phyloP scores from a whole-genome alignment of 2,113 vertebrate genomes.

The Catharus bicknelli region DNA sequence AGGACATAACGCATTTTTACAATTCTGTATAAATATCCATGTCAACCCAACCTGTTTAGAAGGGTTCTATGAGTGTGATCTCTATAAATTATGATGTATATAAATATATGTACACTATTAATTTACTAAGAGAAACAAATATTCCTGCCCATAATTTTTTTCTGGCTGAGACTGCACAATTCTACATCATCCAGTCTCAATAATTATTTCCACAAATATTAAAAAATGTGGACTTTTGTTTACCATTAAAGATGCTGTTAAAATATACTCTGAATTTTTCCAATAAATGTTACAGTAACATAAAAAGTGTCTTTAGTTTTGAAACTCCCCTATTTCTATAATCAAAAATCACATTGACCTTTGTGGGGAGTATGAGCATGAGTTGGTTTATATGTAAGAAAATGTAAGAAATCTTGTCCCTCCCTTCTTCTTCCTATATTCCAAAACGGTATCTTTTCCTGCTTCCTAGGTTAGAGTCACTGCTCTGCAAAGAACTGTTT shows the following conservation, averaged over 20 bases:
- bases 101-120: background rate
- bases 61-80: background rate
- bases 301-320: background rate
- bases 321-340: background rate
- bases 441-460: background rate
- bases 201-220: background rate
- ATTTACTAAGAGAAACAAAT: background rate
- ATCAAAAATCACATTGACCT: background rate
- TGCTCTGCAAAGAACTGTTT: background rate
- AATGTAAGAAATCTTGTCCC: background rate
- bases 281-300: background rate
- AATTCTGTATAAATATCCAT: background rate
- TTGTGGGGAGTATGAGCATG: background rate
- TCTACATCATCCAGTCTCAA: background rate
- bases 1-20: background rate
- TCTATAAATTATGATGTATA: background rate
- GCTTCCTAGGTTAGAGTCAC: background rate
- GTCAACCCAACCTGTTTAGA: background rate
- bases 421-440: background rate
- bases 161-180: background rate
- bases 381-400: background rate
- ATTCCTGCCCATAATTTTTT: background rate
- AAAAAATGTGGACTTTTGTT: background rate
- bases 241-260: background rate
- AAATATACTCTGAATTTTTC: background rate